A percentile compares a stretch with the other conserved stretches of the same genome.
phyloP scores from a whole-genome alignment of 2,113 vertebrate species.

The Leucoraja erinaceus region DNA sequence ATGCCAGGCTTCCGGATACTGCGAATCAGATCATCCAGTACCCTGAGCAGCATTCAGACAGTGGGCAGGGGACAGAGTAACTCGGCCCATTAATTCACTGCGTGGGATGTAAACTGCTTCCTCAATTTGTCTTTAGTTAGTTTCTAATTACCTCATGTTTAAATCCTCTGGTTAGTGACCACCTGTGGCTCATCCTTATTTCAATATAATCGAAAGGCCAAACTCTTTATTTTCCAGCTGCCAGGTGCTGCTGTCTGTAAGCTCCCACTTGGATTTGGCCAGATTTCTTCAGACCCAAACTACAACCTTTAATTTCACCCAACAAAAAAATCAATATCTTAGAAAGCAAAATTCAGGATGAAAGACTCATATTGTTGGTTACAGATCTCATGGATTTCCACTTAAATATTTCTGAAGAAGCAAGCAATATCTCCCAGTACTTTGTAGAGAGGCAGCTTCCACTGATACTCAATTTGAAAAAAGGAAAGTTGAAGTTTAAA shows the following conservation, averaged over 20 bases:
- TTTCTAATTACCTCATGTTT: too few species aligned
- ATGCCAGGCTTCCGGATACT: too few species aligned
- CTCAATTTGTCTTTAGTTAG: too few species aligned
- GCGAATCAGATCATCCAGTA: too few species aligned
- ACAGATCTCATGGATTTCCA: not conserved
- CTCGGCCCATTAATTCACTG: too few species aligned
- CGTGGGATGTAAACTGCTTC: too few species aligned
- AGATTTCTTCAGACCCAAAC: not conserved
- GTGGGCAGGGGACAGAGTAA: too few species aligned
- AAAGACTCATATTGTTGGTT: not conserved
- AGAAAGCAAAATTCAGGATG: not conserved
- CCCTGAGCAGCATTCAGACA: too few species aligned
- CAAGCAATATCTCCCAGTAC: not conserved
- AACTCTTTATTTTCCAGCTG: not conserved
- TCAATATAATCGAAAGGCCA: not conserved
- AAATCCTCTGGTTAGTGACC: too few species aligned
- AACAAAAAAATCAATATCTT: not conserved
- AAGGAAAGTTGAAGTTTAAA: not conserved
- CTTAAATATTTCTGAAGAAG: not conserved
- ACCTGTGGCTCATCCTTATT: not conserved
- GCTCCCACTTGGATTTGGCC: not conserved
- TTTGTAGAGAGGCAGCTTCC: not conserved
- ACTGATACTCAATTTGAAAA: not conserved
- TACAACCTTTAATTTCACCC: not conserved
- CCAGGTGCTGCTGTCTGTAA: not conserved